Evolutionary conservation across 2,888 invertebrate genomes (phyloP).

Genomic region (Phengaris alcon): DNA sequence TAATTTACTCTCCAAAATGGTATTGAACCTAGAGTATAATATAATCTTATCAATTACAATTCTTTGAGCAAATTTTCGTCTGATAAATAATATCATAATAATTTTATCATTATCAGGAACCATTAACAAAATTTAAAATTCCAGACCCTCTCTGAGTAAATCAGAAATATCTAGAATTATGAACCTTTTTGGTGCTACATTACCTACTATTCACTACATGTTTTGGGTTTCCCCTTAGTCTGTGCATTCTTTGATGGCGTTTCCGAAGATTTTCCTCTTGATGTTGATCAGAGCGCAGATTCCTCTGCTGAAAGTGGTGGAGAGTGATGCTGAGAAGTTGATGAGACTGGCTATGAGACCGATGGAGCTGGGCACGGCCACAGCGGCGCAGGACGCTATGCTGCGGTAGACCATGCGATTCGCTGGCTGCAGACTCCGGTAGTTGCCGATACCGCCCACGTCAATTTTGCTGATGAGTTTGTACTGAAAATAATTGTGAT

Average conservation of each 20-base stretch:
- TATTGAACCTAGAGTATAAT: neutral
- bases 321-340: slow-evolving; percentile 48
- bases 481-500: slow-evolving; percentile 49
- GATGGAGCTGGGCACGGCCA: slow-evolving; percentile 47
- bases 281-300: slow-evolving; percentile 52
- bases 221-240: slow-evolving; percentile 30
- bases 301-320: slow-evolving; percentile 48
- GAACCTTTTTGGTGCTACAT: neutral
- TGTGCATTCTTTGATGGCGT: slow-evolving; percentile 41
- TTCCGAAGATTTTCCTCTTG: slow-evolving; percentile 55
- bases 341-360: slow-evolving; percentile 48
- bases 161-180: neutral
- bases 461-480: slow-evolving; percentile 57
- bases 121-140: neutral
- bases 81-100: slow-evolving; percentile 5
- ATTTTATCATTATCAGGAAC: slow-evolving; percentile 18
- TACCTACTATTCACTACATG: neutral
- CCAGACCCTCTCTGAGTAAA: neutral
- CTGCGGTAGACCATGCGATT: slow-evolving; percentile 65
- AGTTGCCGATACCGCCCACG: slow-evolving; percentile 65
- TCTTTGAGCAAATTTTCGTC: slow-evolving; percentile 16
- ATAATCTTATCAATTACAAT: slow-evolving; percentile 12
- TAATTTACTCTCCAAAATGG: neutral
- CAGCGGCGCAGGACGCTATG: slow-evolving; percentile 51
- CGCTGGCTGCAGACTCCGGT: slow-evolving; percentile 62